Conservation (phyloP, 1,140 invertebrate genomes). For the Melanaphis sacchari region DNA sequence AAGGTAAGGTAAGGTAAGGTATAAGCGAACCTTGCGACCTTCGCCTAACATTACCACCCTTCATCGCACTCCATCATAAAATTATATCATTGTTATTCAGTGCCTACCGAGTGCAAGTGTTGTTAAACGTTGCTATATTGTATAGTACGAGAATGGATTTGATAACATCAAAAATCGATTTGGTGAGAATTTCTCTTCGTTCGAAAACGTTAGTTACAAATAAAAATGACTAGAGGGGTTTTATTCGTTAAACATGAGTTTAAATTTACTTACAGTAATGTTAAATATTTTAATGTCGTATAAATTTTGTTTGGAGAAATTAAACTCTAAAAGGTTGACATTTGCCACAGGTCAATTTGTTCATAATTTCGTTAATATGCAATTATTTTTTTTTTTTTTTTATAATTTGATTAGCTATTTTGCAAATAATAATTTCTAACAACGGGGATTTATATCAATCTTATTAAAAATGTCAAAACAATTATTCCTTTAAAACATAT, state of each 20-base stretch:
- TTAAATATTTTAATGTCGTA: background rate
- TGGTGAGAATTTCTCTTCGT: background rate
- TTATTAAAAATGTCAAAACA: background rate
- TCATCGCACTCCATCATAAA: background rate
- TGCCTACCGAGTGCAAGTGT: background rate
- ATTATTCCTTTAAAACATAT: background rate
- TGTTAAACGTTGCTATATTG: background rate
- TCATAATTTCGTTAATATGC: background rate
- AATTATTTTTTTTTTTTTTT: background rate
- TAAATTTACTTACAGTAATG: background rate
- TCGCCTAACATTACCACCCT: background rate
- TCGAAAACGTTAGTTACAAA: background rate
- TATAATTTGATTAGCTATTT: background rate
- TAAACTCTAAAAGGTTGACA: background rate
- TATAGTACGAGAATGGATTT: background rate
- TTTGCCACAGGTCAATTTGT: background rate
- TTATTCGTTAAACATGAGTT: constrained; percentile 10
- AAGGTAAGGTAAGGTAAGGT: background rate
- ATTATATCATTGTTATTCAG: background rate
- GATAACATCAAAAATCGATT: background rate
- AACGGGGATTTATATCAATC: background rate
- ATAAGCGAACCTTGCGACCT: background rate
- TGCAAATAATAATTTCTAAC: background rate
- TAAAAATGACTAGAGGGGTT: background rate
- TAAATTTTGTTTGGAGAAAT: background rate